Evolutionary conservation across 1,140 invertebrate species (phyloP), one percentile per base, ranked within the genome.

Genomic region (Melitaea cinxia): DNA sequence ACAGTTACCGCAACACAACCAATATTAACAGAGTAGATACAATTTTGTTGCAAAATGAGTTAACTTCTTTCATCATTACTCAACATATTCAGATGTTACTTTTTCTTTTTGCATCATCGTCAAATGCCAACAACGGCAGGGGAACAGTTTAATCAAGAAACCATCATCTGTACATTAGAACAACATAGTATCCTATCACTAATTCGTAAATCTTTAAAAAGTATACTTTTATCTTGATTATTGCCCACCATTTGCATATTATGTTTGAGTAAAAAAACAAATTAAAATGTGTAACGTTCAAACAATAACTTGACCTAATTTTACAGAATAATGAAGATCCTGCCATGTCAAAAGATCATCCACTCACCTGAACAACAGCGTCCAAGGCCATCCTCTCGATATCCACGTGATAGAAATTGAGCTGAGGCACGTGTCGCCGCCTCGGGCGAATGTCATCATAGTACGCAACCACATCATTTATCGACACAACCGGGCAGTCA

Each of bases 381-480:
- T 87, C 85, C 77, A 85, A 59, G 4, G 85, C 79, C 82, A 88
- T 82, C 72, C 85, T 76, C 78, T 91, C 88, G 78, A 91, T 84
- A 61, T 91, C 88, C 70, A 91, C 74, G 60, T 80, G 73, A 70
- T 91, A 91, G 78, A 83, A 89, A 73, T 82, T 89, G 50, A 87
- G 82, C 96, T 24, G 97, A 94, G 88, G 96, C 91, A 72, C 96
- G 92, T 78, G 72, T 37, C 88, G 77, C 47, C 83, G 68, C 50
- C 91, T 70, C 33, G 83, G 87, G 24, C 89, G 72, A 47, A 91
- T 80, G 69, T 89, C 83, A 33, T 91, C 89, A 53, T 91, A 92
- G 58, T 92, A 92, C 26, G 91, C 91, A 15, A 92, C 85, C 54
- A 89, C 89, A 53, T 92, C 88, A 45, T 92, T 92, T 49, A 90